Evolutionary conservation across 2,888 invertebrate species (phyloP).

Genomic region (Ophion ellenae): DNA sequence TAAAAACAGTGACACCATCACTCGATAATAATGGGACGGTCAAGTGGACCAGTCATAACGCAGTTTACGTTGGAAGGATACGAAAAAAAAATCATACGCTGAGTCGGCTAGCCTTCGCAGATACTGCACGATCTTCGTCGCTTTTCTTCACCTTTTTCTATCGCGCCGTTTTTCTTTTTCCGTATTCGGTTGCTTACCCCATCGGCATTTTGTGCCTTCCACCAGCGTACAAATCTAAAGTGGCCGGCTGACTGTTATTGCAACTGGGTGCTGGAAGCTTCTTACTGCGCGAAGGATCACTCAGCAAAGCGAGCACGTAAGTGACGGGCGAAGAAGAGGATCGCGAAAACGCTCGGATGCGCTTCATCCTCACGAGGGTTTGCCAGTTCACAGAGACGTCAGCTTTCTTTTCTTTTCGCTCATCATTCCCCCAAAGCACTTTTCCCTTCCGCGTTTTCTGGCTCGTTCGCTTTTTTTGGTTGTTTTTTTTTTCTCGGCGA

Average conservation of each 20-base stretch:
- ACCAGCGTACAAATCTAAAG: conserved; percentile 59
- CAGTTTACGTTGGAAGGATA: background rate
- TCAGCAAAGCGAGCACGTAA: conserved; percentile 70
- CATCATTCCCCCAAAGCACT: conserved; percentile 23
- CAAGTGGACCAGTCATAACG: no score
- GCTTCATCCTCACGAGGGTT: conserved; percentile 47
- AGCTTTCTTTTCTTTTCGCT: conserved; percentile 36
- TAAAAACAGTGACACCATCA: no score
- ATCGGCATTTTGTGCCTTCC: conserved; percentile 41
- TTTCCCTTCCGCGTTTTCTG: conserved; percentile 20
- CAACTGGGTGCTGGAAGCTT: conserved; percentile 38
- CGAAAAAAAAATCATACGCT: background rate
- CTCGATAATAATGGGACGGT: no score
- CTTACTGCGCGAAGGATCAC: conserved; percentile 46
- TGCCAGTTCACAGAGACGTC: conserved; percentile 54
- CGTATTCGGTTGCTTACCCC: conserved; percentile 39
- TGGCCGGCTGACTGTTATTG: conserved; percentile 47
- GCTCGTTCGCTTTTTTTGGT: conserved; percentile 27
- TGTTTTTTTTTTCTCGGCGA: background rate
- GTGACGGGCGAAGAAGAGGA: conserved; percentile 63
- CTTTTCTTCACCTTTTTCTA: conserved; percentile 1
- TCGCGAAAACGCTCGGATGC: conserved; percentile 55
- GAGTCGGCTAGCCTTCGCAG: background rate
- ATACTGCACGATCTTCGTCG: background rate
- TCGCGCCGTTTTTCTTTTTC: conserved; percentile 21